Base-by-base conservation (phyloP, 2,113 vertebrate species). In the Helogale parvula region DNA sequence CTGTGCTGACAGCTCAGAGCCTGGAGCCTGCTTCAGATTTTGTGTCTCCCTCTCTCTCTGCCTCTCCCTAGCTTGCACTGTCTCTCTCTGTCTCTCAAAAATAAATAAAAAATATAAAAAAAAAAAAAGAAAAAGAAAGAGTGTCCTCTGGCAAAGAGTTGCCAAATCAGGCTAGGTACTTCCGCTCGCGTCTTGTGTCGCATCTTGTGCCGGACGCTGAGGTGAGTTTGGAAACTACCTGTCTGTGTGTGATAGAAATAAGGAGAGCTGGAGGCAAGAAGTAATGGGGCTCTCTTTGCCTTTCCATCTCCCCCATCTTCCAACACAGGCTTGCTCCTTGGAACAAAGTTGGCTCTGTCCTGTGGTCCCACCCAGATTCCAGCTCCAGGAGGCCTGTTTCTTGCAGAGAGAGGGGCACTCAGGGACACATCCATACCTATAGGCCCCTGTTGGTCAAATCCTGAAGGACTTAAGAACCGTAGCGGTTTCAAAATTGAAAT, bases 281-380 rank as follows among this genome's bases (percentile, higher is more conserved):
- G 3, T 0, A 50, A 82, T 11, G 68, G 6, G 52, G 35, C 72
- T 85, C 3, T 54, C 21, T 35, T 27, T 92, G 21, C 1, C 11
- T 65, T 94, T 95, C 92, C 0, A 0, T 81, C 27, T 74, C 0
- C 54, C 14, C 88, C 41, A 7, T 41, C 19, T 45, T 45, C 45
- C 47, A 31, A 91, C 92, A 21, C 13, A 19, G 8, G 23, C 7
- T 80, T 13, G 76, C 82, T 12, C 16, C 12, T 77, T 9, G 52
- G 57, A 87, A 72, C 25, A 92, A 52, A 66, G 96, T 74, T 47
- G 35, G n/a, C 57, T 21, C 71, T 97, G 92, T 90, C 76, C 41
- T 6, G n/a, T 25, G 15, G 41, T 77, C 89, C 83, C 25, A 45
- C 15, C 47, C 83, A 14, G 25, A 63, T 3, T 2, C 0, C 4